Evolutionary conservation across 2,888 invertebrate genomes (phyloP).

Genomic region (Cosmopolites sordidus): DNA sequence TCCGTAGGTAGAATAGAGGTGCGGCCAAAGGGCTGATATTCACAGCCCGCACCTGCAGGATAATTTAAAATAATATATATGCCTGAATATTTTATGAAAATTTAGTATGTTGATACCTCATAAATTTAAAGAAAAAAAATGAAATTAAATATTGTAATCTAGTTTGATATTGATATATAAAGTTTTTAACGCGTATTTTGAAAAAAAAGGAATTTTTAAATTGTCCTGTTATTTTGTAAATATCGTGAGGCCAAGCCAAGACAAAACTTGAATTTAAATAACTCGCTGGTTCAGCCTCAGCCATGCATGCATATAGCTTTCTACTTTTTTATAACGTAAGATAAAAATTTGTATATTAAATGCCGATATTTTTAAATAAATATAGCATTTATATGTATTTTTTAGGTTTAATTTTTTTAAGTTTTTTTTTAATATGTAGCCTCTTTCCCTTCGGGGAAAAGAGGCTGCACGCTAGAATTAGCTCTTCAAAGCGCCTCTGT

Average conservation of each 20-base stretch:
- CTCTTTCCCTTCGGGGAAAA: slow-evolving; percentile 1
- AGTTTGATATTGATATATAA: slow-evolving; percentile 8
- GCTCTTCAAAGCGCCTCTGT: slow-evolving; percentile 52
- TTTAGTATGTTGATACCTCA: slow-evolving; percentile 14
- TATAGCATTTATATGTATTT: slow-evolving; percentile 46
- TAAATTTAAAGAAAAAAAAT: slow-evolving; percentile 1
- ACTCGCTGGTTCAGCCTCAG: slow-evolving; percentile 15
- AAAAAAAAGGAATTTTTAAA: slow-evolving; percentile 14
- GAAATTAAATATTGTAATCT: slow-evolving; percentile 2
- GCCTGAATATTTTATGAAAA: slow-evolving; percentile 15
- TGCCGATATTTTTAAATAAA: slow-evolving; percentile 48
- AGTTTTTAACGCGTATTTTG: slow-evolving; percentile 1
- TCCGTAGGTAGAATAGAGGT: slow-evolving; percentile 49
- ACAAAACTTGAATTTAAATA: slow-evolving; percentile 9
- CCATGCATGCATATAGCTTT: slow-evolving; percentile 44
- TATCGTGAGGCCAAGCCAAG: slow-evolving; percentile 20
- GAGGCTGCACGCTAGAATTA: slow-evolving; percentile 23
- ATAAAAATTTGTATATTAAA: slow-evolving; percentile 33
- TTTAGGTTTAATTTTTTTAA: slow-evolving; percentile 34
- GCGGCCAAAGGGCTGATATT: slow-evolving; percentile 44
- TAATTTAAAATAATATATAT: slow-evolving; percentile 18
- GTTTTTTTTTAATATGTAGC: slow-evolving; percentile 19
- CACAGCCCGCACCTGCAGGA: slow-evolving; percentile 42
- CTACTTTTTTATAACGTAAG: slow-evolving; percentile 38
- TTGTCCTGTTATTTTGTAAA: slow-evolving; percentile 25